Evolutionary conservation across 2,797 vertebrate genomes (phyloP).

Genomic region (Pteropus rufus): DNA sequence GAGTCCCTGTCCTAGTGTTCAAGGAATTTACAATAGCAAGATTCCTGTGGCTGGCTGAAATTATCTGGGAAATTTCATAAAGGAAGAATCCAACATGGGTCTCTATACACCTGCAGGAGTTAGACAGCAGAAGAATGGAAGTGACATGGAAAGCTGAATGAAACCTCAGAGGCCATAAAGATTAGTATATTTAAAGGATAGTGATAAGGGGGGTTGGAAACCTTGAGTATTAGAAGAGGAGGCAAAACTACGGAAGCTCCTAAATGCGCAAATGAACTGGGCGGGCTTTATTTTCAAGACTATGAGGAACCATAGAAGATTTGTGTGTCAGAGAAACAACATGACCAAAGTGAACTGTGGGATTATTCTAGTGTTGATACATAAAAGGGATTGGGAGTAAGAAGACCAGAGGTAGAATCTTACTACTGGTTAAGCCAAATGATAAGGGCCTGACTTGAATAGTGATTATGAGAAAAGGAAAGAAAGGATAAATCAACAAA

Average conservation of each 20-base stretch:
- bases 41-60: background rate
- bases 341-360: background rate
- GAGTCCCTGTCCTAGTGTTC: background rate
- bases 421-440: background rate
- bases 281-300: background rate
- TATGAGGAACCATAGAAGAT: background rate
- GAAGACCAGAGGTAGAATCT: background rate
- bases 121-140: background rate
- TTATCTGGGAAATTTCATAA: background rate
- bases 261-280: background rate
- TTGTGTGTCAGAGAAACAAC: background rate
- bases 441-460: background rate
- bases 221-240: background rate
- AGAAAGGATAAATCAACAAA: background rate
- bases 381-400: background rate
- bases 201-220: background rate
- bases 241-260: background rate
- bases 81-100: background rate
- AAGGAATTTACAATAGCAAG: conserved; percentile 12
- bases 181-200: background rate
- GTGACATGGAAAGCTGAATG: background rate
- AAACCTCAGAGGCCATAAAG: background rate
- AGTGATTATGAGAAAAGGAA: background rate
- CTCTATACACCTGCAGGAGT: background rate
- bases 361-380: background rate